Conservation (phyloP, 2,113 vertebrate species). For the Periophthalmodon schlosseri region DNA sequence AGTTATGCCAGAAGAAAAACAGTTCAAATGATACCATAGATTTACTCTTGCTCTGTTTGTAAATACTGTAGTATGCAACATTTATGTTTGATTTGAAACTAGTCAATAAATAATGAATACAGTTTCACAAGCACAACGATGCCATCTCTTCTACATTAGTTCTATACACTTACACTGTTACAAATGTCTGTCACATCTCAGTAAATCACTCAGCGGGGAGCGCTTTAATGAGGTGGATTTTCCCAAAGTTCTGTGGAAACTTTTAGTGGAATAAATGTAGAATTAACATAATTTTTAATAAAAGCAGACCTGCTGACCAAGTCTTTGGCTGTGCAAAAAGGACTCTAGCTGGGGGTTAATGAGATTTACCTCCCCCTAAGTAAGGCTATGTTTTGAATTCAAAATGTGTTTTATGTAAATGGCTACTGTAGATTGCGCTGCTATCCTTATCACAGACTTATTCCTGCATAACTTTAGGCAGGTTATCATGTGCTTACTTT, state of each 20-base stretch:
- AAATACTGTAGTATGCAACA: too few species aligned
- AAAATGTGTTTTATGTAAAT: constrained; percentile 44
- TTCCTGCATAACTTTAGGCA: background rate
- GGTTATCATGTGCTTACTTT: constrained; percentile 10
- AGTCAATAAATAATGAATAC: too few species aligned
- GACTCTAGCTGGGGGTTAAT: constrained; percentile 22
- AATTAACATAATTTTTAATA: constrained; percentile 28
- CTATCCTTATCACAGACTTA: background rate
- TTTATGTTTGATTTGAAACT: too few species aligned
- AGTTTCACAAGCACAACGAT: too few species aligned
- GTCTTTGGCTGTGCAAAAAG: constrained; percentile 15
- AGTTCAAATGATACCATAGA: too few species aligned
- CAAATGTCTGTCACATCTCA: background rate
- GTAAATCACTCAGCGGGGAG: background rate
- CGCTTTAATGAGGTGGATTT: background rate
- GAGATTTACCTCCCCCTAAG: constrained; percentile 29
- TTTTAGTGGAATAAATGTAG: constrained; percentile 16
- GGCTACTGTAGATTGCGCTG: background rate
- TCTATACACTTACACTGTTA: background rate
- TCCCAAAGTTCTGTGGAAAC: constrained; percentile 7
- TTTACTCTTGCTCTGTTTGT: too few species aligned
- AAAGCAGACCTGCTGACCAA: constrained; percentile 29
- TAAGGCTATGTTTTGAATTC: constrained; percentile 25
- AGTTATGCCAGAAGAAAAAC: too few species aligned
- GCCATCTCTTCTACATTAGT: background rate